phyloP scores from a whole-genome alignment of 2,797 vertebrate species.

The Diplodus sargus region DNA sequence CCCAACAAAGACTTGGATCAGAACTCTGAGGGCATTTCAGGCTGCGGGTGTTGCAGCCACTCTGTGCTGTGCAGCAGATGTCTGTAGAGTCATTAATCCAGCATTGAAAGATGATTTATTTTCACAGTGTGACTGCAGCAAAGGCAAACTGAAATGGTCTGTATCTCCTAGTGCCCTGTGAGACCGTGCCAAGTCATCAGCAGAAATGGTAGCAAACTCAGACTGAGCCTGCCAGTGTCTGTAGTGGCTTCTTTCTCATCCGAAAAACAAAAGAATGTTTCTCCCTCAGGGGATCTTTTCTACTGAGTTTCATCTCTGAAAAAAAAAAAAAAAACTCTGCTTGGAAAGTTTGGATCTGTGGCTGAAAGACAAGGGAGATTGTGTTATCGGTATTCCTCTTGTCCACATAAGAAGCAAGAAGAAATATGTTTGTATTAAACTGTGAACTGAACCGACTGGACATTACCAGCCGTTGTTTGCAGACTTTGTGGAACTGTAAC shows the following conservation, averaged over 20 bases:
- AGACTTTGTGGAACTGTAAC: constrained; percentile 74
- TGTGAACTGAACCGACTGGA: constrained; percentile 66
- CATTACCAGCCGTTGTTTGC: constrained; percentile 66
- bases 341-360: constrained; percentile 63
- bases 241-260: constrained; percentile 75
- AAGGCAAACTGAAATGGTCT: constrained; percentile 64
- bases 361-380: constrained; percentile 54
- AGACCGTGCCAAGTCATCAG: constrained; percentile 82
- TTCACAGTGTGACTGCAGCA: constrained; percentile 60
- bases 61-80: constrained; percentile 48
- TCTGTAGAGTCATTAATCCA: constrained; percentile 54
- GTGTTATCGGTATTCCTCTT: constrained; percentile 61
- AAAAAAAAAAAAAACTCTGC: constrained; percentile 53
- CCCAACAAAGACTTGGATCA: constrained; percentile 50
- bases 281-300: constrained; percentile 83
- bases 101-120: constrained; percentile 44
- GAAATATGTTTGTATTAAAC: constrained; percentile 74
- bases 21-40: constrained; percentile 65
- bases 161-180: constrained; percentile 72
- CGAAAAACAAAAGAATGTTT: constrained; percentile 80
- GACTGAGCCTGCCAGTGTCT: constrained; percentile 76
- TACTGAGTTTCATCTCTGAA: constrained; percentile 71
- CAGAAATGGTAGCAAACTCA: constrained; percentile 86
- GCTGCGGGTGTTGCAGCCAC: constrained; percentile 55
- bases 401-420: constrained; percentile 55